A percentile compares a stretch with the other conserved stretches of the same genome.
These are phyloP conservation scores for Champsocephalus gunnari DNA, from an alignment of 2,797 vertebrate genomes.

Conservation along the genomic window DNA sequence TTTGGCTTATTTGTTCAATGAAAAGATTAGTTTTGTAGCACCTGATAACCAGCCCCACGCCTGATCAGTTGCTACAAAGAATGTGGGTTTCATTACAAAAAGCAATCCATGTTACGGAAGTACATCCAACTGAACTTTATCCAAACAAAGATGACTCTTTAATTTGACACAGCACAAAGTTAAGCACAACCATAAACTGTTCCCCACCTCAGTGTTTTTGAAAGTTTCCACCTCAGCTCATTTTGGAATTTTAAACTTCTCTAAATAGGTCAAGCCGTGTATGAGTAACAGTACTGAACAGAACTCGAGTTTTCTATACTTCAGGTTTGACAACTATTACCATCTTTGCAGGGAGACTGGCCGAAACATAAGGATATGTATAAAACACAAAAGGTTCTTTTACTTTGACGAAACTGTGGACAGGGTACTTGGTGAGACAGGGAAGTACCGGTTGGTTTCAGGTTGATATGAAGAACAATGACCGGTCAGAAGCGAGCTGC, in stretches of 20 bases:
- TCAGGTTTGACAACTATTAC: neutral
- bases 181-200: neutral
- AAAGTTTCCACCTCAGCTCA: too few relatives aligned
- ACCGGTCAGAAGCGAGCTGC: neutral
- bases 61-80: too few relatives aligned
- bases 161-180: neutral
- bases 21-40: neutral
- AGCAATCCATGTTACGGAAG: too few relatives aligned
- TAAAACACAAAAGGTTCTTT: conserved; percentile 1
- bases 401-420: neutral
- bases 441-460: conserved; percentile 58
- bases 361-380: too few relatives aligned
- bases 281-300: neutral
- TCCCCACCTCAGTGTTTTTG: neutral
- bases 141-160: neutral
- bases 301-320: neutral
- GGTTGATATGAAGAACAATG: conserved; percentile 44
- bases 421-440: conserved; percentile 30
- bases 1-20: neutral
- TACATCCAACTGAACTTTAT: neutral
- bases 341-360: neutral
- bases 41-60: too few relatives aligned
- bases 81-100: neutral
- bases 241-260: too few relatives aligned
- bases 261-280: neutral